Conservation (phyloP, 2,888 invertebrate species). For the Eucriotettix oculatus region DNA sequence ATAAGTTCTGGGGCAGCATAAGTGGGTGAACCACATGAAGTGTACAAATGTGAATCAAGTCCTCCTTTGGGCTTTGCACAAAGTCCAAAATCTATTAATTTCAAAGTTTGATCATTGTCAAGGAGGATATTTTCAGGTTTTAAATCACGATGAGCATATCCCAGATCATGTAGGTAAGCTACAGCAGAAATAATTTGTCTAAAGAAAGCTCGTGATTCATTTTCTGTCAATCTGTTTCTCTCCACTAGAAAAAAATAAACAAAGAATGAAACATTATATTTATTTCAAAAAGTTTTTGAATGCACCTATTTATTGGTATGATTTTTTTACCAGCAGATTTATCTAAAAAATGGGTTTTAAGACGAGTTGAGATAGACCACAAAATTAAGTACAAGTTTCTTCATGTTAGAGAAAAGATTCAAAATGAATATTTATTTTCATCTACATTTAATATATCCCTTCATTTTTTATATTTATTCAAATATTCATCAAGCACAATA, state of each 20-base stretch:
- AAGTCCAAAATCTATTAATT: conserved; percentile 68
- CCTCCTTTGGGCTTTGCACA: conserved; percentile 57
- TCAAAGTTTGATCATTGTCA: conserved; percentile 54
- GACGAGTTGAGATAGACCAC: too few species aligned
- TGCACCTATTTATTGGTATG: too few species aligned
- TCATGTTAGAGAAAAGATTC: too few species aligned
- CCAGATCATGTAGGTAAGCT: conserved; percentile 54
- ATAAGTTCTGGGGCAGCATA: conserved; percentile 58
- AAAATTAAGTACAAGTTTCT: too few species aligned
- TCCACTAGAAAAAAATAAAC: conserved; percentile 10
- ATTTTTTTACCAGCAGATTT: too few species aligned
- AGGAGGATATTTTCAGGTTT: conserved; percentile 73
- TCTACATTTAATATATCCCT: too few species aligned
- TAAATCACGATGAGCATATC: conserved; percentile 64
- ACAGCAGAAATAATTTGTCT: conserved; percentile 64
- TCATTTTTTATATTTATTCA: too few species aligned
- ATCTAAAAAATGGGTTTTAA: too few species aligned
- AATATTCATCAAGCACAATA: too few species aligned
- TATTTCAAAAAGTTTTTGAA: too few species aligned
- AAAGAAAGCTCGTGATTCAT: conserved; percentile 58
- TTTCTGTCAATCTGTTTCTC: conserved; percentile 37
- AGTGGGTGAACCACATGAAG: conserved; percentile 57
- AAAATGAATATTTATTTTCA: too few species aligned
- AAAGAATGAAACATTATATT: too few species aligned
- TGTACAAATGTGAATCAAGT: conserved; percentile 32